Conservation (phyloP, 2,113 vertebrate genomes). For the Stegastes partitus region DNA sequence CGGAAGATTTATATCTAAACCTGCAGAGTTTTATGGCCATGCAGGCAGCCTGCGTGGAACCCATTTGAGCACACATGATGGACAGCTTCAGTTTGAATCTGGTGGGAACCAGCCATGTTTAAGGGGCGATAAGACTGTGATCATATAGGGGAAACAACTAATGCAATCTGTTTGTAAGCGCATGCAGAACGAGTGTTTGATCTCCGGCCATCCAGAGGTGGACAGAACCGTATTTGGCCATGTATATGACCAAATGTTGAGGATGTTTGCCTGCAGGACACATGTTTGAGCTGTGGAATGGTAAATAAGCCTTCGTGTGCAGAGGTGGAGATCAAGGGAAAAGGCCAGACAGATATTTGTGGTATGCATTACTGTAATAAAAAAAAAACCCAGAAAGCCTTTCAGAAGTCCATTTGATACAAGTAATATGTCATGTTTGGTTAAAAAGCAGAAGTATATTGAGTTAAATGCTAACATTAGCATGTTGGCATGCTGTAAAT, state of each 20-base stretch:
- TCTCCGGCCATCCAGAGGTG: neutral
- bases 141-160: conserved; percentile 1
- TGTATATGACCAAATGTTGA: neutral
- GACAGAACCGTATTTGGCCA: conserved; percentile 18
- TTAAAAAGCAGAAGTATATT: neutral
- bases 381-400: too few species aligned
- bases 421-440: too few species aligned
- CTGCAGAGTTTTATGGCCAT: conserved; percentile 20
- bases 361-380: too few species aligned
- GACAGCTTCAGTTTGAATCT: conserved; percentile 2
- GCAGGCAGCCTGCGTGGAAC: conserved; percentile 24
- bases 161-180: conserved; percentile 21
- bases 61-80: conserved; percentile 27
- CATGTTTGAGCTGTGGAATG: neutral
- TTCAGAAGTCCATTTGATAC: too few species aligned
- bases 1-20: conserved; percentile 32
- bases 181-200: neutral
- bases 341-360: too few species aligned
- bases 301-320: neutral
- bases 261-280: neutral
- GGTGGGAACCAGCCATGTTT: conserved; percentile 21
- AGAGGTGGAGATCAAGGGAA: neutral
- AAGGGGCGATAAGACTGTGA: conserved; percentile 4
- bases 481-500: neutral
- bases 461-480: neutral